A percentile compares a stretch with the other conserved stretches of the same genome.
phyloP scores from a whole-genome alignment of 2,113 vertebrate genomes.

The Lates calcarifer region DNA sequence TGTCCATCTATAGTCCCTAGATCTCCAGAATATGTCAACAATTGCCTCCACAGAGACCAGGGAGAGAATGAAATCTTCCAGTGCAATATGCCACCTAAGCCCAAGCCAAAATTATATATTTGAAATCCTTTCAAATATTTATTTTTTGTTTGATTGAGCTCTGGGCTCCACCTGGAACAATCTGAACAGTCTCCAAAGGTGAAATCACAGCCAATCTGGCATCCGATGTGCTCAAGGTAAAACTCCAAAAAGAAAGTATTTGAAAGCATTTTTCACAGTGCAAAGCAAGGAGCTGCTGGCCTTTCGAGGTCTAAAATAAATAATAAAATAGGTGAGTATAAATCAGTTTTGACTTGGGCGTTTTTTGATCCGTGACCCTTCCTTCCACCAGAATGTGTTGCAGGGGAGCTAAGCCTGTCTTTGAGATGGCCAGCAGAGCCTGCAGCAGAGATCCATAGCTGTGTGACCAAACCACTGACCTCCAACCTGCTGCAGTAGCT shows the following conservation, averaged over 20 bases:
- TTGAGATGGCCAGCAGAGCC: slow-evolving; percentile 43
- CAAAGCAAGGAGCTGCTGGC: slow-evolving; percentile 3
- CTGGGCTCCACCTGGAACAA: slow-evolving; percentile 62
- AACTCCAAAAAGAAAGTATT: slow-evolving; percentile 35
- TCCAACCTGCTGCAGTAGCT: slow-evolving; percentile 69
- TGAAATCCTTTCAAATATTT: slow-evolving; percentile 71
- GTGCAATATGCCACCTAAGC: slow-evolving; percentile 63
- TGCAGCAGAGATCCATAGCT: slow-evolving; percentile 61
- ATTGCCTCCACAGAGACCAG: slow-evolving; percentile 48
- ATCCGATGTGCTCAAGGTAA: slow-evolving; percentile 23
- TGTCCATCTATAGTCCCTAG: slow-evolving; percentile 56
- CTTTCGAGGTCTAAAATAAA: slow-evolving; percentile 42
- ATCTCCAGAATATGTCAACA: slow-evolving; percentile 62
- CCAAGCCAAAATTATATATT: slow-evolving; percentile 65
- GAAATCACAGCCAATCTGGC: slow-evolving; percentile 60
- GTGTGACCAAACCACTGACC: slow-evolving; percentile 69
- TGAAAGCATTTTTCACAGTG: slow-evolving; percentile 14
- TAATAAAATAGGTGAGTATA: slow-evolving; percentile 19
- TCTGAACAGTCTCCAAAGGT: slow-evolving; percentile 58
- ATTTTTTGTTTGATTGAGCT: slow-evolving; percentile 58
- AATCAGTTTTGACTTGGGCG: slow-evolving; percentile 30
- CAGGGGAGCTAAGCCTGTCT: slow-evolving; percentile 26
- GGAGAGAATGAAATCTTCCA: slow-evolving; percentile 51
- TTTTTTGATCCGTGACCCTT: slow-evolving; percentile 37
- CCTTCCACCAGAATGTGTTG: slow-evolving; percentile 30